phyloP scores from a whole-genome alignment of 2,888 invertebrate species.

The Phragmatobia fuliginosa region DNA sequence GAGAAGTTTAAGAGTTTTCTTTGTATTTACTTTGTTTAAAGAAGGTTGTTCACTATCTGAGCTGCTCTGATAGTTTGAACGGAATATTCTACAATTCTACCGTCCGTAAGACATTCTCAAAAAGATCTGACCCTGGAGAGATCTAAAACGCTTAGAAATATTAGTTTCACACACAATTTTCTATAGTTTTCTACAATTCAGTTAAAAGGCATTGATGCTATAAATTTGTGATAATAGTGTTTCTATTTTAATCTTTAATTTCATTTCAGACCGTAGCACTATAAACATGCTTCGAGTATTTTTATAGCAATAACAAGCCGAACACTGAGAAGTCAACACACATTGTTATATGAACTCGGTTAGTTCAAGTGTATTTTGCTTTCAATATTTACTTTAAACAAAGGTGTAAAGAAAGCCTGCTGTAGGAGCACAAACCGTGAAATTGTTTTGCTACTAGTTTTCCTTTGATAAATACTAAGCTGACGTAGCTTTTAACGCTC shows the following conservation, averaged over 20 bases:
- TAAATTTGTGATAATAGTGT: background rate
- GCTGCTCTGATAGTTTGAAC: background rate
- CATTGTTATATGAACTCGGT: conserved; percentile 22
- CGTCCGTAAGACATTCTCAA: background rate
- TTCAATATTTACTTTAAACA: conserved; percentile 50
- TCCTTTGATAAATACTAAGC: conserved; percentile 36
- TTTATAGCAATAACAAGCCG: conserved; percentile 14
- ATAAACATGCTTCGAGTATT: conserved; percentile 9
- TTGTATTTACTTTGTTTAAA: too few species aligned
- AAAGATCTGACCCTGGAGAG: background rate
- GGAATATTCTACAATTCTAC: background rate
- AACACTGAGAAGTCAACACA: conserved; percentile 17
- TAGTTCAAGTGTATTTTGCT: conserved; percentile 43
- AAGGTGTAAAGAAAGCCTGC: conserved; percentile 50
- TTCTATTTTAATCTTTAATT: background rate
- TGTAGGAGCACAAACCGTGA: conserved; percentile 45
- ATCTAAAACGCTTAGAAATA: background rate
- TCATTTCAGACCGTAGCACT: background rate
- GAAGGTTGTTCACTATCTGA: background rate
- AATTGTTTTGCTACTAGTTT: conserved; percentile 49
- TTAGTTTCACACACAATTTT: background rate
- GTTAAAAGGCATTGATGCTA: background rate
- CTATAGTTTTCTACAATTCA: background rate
- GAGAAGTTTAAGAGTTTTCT: background rate
- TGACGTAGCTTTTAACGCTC: conserved; percentile 17